A percentile compares a stretch with the other conserved stretches of the same genome.
Conservation (phyloP, 2,888 invertebrate species). For the Leptopilina drosophilae region DNA sequence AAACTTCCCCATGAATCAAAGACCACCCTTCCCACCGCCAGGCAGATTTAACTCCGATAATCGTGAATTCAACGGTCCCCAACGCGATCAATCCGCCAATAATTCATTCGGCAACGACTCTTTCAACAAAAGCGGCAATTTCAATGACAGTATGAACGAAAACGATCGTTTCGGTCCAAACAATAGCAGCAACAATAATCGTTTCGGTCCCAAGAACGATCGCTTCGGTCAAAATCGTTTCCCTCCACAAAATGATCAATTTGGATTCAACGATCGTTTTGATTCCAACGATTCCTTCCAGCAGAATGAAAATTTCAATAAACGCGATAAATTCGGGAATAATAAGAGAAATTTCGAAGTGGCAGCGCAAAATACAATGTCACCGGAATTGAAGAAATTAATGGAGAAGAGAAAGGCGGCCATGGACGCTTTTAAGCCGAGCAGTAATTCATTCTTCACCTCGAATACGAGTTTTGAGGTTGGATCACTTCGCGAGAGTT, state of each 20-base stretch:
- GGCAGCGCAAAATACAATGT: conserved; percentile 53
- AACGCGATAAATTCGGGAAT: conserved; percentile 40
- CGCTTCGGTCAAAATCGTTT: conserved; percentile 33
- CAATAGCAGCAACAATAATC: conserved; percentile 38
- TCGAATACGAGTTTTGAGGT: conserved; percentile 62
- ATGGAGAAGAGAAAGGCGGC: conserved; percentile 73
- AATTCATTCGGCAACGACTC: conserved; percentile 54
- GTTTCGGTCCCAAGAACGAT: conserved; percentile 51
- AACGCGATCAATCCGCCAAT: conserved; percentile 50
- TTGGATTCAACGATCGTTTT: conserved; percentile 51
- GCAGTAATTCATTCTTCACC: conserved; percentile 62
- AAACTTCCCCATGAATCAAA: conserved; percentile 48
- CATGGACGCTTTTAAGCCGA: conserved; percentile 71
- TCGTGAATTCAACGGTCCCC: conserved; percentile 28
- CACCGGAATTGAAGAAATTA: conserved; percentile 72
- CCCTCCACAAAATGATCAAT: conserved; percentile 42
- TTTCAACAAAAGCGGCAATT: conserved; percentile 42
- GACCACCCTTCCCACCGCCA: conserved; percentile 56
- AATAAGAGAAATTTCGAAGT: conserved; percentile 17
- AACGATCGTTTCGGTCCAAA: conserved; percentile 46
- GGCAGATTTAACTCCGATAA: conserved; percentile 52
- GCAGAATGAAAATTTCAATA: conserved; percentile 41
- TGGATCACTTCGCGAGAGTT: conserved; percentile 72
- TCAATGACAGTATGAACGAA: conserved; percentile 46
- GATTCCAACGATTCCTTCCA: conserved; percentile 51